phyloP scores from a whole-genome alignment of 2,113 vertebrate species.

The Felis catus region DNA sequence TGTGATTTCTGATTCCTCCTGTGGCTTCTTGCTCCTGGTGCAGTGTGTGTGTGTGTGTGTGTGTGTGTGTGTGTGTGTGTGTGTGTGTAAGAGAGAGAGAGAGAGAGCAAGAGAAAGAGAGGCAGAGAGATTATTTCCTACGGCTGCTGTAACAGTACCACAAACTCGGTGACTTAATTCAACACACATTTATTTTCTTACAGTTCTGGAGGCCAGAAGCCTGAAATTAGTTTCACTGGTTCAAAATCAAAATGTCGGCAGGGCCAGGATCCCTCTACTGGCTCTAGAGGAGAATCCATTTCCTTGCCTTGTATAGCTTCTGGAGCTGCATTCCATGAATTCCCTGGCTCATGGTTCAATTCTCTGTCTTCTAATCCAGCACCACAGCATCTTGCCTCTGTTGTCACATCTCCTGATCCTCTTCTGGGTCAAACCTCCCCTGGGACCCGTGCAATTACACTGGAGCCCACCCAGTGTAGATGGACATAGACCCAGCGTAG shows the following conservation, averaged over 20 bases:
- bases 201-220: not conserved
- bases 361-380: not conserved
- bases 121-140: not conserved
- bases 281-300: not conserved
- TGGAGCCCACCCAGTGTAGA: rapidly evolving
- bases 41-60: not conserved
- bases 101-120: not conserved
- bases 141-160: not conserved
- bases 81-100: not conserved
- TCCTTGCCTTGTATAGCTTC: not conserved
- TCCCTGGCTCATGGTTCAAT: not conserved
- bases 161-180: not conserved
- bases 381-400: not conserved
- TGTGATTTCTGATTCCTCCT: not conserved
- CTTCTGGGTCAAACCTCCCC: not conserved
- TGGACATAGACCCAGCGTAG: too few relatives aligned
- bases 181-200: not conserved
- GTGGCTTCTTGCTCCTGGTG: not conserved
- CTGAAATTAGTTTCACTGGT: not conserved
- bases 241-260: not conserved
- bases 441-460: not conserved
- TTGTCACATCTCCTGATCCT: not conserved
- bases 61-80: not conserved
- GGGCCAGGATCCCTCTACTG: not conserved
- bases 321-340: not conserved